These are phyloP conservation scores for Falcunculus frontatus DNA, from an alignment of 2,113 vertebrate genomes.

Conservation along the genomic window DNA sequence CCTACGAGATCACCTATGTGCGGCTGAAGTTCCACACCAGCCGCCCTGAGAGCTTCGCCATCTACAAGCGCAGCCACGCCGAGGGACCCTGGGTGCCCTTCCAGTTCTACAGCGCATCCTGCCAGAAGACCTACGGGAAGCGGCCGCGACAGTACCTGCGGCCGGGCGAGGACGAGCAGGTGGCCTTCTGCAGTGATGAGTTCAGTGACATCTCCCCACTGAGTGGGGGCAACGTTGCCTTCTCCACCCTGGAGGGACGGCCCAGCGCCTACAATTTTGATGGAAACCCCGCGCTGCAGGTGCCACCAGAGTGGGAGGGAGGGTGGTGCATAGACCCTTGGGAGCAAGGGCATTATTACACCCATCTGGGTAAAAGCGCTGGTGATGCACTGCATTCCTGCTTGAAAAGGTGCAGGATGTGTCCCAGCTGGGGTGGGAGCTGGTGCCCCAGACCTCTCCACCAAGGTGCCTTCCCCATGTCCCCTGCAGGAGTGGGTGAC, in stretches of 20 bases:
- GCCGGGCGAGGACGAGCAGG: conserved; percentile 83
- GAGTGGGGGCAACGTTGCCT: conserved; percentile 91
- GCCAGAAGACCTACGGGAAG: conserved; percentile 78
- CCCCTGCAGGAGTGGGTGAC: conserved; percentile 90
- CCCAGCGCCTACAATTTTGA: conserved; percentile 92
- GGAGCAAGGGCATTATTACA: fast-evolving
- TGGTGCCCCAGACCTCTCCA: background rate
- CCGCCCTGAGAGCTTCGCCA: conserved; percentile 91
- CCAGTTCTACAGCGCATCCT: conserved; percentile 92
- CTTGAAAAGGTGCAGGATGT: background rate
- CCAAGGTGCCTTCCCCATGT: fast-evolving
- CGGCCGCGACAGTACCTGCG: conserved; percentile 69
- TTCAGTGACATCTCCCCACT: conserved; percentile 96
- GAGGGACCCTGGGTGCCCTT: conserved; percentile 85
- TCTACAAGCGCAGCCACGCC: conserved; percentile 80
- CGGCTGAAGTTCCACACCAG: conserved; percentile 93
- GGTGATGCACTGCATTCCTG: fast-evolving
- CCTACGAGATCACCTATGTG: conserved; percentile 93
- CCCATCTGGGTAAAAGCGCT: fast-evolving
- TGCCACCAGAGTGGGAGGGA: background rate
- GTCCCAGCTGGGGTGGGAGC: fast-evolving
- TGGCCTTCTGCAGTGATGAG: conserved; percentile 86
- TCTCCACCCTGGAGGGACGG: conserved; percentile 92
- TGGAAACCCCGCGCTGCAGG: conserved; percentile 83
- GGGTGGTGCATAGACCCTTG: fast-evolving